Evolutionary conservation across 2,113 vertebrate species (phyloP), one percentile per base, ranked within the genome.

Genomic region (Lepisosteus osseus): DNA sequence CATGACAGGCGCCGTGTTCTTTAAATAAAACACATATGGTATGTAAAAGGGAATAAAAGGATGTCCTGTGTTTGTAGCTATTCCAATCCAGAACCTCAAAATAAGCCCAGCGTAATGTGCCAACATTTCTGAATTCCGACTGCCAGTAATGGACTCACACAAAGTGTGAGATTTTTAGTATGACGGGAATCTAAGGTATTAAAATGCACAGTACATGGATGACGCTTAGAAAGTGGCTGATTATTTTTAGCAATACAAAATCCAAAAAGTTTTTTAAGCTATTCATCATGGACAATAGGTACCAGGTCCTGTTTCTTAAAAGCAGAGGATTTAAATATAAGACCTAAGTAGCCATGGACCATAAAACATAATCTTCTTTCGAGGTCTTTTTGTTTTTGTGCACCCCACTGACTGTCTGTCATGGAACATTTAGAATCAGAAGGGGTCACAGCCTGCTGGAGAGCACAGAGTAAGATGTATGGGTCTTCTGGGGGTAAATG

Each of bases 121-220:
- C 87, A 85, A 64, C 80, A 83, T 83, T 82, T 78, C 76, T 76
- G 78, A 76, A 80, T 89, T 91, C 86, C 87, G 86, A 89, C 84
- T 88, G 47, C 47, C 5, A 5, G 9, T 51, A 6, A 51, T 5
- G 9, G 47, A 51, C 9, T 9, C 47, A 51, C 47, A 51, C 9
- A 51, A 51, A 6, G 78, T 69, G 69, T 72, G 74, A 72, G 51
- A 79, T 64, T 57, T 80, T 80, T 86, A 86, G 78, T 62, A 72
- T 82, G 83, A 78, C 80, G 83, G 79, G 81, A 80, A 77, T 73
- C 72, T 29, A 66, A 71, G 59, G 61, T 56, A 56, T 79, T 73
- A 72, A 72, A 75, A 77, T 75, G 80, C 75, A 73, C 55, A 15
- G 56, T 61, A 40, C 15, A 11, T 45, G 7, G 3, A 17, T 63